Conservation (phyloP, 2,113 vertebrate species). For the Vombatus ursinus region DNA sequence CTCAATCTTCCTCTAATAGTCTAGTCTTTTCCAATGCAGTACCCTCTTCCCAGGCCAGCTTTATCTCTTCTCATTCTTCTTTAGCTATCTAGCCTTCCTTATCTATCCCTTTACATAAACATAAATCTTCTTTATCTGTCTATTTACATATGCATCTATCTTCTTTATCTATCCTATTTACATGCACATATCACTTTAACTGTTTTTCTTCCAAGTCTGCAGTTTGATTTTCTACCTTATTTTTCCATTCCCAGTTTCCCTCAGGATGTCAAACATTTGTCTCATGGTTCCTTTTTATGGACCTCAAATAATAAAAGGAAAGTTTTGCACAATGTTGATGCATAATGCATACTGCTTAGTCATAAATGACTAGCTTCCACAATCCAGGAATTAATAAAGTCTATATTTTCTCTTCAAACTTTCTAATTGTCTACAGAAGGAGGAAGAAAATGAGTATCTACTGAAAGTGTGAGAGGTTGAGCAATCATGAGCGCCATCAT, state of each 20-base stretch:
- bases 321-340: background rate
- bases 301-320: background rate
- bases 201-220: background rate
- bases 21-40: background rate
- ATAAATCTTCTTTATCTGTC: background rate
- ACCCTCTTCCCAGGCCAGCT: background rate
- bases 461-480: background rate
- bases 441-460: background rate
- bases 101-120: background rate
- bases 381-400: background rate
- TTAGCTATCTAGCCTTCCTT: background rate
- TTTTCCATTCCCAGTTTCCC: background rate
- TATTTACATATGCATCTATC: background rate
- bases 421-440: conserved; percentile 1
- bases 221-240: background rate
- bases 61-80: background rate
- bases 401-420: background rate
- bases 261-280: background rate
- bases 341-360: background rate
- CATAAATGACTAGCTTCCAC: background rate
- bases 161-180: conserved; percentile 2
- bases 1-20: background rate
- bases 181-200: background rate
- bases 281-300: background rate
- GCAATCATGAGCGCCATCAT: background rate